phyloP scores from a whole-genome alignment of 2,797 vertebrate species.

The Acanthurus tractus region DNA sequence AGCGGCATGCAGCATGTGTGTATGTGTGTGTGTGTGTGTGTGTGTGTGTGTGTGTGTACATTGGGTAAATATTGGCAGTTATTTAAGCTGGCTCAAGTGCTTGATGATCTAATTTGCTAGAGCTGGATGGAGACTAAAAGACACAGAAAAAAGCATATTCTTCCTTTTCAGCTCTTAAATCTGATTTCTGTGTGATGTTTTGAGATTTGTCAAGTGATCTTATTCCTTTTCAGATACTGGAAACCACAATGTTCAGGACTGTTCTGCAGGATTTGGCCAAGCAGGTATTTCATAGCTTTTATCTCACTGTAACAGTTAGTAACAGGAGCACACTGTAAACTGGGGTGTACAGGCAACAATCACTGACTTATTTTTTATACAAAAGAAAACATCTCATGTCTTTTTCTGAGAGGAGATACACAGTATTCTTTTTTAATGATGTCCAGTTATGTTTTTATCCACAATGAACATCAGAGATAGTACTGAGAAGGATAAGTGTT shows the following conservation, averaged over 20 bases:
- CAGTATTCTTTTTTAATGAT: too few relatives aligned
- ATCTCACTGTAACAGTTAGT: too few relatives aligned
- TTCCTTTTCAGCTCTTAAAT: slow-evolving; percentile 4
- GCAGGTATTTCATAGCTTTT: neutral
- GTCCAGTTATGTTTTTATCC: too few relatives aligned
- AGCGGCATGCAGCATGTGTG: neutral
- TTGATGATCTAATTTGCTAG: slow-evolving; percentile 58
- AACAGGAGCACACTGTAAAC: too few relatives aligned
- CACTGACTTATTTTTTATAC: too few relatives aligned
- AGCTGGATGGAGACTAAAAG: slow-evolving; percentile 35
- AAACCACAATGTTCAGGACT: neutral
- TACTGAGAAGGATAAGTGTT: too few relatives aligned
- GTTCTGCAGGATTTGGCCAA: neutral
- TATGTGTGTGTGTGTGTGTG: neutral
- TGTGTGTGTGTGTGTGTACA: slow-evolving; percentile 57
- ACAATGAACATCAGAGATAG: too few relatives aligned
- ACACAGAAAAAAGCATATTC: slow-evolving; percentile 5
- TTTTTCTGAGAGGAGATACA: too few relatives aligned
- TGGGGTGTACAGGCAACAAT: too few relatives aligned
- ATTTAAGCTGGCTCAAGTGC: slow-evolving; percentile 76
- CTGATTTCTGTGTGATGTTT: neutral
- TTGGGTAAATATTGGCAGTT: slow-evolving; percentile 87
- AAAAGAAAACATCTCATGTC: too few relatives aligned
- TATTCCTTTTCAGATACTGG: neutral
- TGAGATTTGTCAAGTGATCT: neutral